Evolutionary conservation across 2,113 vertebrate genomes (phyloP).

Genomic region (Tragelaphus buxtoni): DNA sequence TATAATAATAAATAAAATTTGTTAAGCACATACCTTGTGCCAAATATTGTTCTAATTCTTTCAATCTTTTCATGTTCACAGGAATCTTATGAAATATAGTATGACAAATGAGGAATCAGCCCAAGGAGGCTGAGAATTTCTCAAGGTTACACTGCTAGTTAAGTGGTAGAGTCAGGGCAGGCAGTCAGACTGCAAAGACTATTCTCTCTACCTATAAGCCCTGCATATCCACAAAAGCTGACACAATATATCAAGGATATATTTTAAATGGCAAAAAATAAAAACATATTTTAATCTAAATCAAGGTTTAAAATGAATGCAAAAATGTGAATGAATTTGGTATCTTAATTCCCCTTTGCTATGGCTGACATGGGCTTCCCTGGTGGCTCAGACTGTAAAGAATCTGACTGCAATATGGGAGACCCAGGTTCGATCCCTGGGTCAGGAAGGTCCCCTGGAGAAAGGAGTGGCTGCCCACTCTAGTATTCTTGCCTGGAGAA

Average conservation of each 20-base stretch:
- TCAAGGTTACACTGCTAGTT: not conserved
- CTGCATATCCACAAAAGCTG: not conserved
- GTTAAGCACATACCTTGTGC: not conserved
- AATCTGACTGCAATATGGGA: not conserved
- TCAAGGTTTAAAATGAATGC: slow-evolving; percentile 29
- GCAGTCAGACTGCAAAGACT: not conserved
- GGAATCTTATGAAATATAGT: not conserved
- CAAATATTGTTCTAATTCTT: not conserved
- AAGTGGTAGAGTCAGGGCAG: not conserved
- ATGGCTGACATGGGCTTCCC: not conserved
- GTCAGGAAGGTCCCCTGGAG: not conserved
- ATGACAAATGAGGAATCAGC: not conserved
- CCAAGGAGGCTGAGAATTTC: not conserved
- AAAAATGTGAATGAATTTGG: slow-evolving; percentile 34
- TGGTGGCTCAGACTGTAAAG: not conserved
- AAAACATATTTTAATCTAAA: slow-evolving; percentile 36
- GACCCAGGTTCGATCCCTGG: not conserved
- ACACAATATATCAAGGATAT: not conserved
- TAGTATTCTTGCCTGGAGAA: not conserved
- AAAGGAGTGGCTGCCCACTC: not conserved
- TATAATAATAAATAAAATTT: not conserved
- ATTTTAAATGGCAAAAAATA: slow-evolving; percentile 33
- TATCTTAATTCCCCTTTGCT: slow-evolving; percentile 20
- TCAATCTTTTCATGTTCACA: not conserved
- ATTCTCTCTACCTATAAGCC: not conserved